These are phyloP conservation scores for Temnothorax unifasciatus DNA, from an alignment of 2,888 invertebrate species.

Conservation along the genomic window DNA sequence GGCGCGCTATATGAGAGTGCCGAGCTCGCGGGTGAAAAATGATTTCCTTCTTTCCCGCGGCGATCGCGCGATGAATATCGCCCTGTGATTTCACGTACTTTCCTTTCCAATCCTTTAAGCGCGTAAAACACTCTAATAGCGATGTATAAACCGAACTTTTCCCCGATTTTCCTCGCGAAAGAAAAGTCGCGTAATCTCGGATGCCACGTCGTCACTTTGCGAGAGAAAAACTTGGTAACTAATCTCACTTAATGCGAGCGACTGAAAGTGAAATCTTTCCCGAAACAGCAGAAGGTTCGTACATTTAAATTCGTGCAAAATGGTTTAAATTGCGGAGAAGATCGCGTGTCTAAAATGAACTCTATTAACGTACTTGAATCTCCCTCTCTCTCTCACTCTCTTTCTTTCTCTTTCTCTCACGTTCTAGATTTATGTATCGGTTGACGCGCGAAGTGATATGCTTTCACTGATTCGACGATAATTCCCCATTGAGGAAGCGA, in stretches of 20 bases:
- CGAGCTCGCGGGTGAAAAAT: slow-evolving; percentile 28
- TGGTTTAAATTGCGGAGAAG: not conserved
- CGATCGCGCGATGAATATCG: not conserved
- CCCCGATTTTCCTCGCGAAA: not conserved
- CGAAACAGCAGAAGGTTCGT: not conserved
- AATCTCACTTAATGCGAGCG: not conserved
- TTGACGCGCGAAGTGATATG: slow-evolving; percentile 9
- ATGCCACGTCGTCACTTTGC: not conserved
- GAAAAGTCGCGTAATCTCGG: not conserved
- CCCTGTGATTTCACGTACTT: slow-evolving; percentile 31
- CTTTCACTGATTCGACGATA: slow-evolving; percentile 65
- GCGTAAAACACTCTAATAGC: not conserved
- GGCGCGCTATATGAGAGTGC: not conserved
- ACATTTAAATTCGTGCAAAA: not conserved
- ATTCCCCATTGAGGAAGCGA: slow-evolving; percentile 40
- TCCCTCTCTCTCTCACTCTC: not conserved
- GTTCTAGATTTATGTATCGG: not conserved
- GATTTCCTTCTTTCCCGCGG: slow-evolving; percentile 35
- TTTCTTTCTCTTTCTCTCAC: not conserved
- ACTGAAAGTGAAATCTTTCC: not conserved
- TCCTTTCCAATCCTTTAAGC: slow-evolving; percentile 18
- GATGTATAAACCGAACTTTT: not conserved
- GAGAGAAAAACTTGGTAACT: not conserved
- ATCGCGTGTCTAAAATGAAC: not conserved
- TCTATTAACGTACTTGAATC: not conserved